phyloP scores from a whole-genome alignment of 2,797 vertebrate species.

The Enteromius thamalakanensis region DNA sequence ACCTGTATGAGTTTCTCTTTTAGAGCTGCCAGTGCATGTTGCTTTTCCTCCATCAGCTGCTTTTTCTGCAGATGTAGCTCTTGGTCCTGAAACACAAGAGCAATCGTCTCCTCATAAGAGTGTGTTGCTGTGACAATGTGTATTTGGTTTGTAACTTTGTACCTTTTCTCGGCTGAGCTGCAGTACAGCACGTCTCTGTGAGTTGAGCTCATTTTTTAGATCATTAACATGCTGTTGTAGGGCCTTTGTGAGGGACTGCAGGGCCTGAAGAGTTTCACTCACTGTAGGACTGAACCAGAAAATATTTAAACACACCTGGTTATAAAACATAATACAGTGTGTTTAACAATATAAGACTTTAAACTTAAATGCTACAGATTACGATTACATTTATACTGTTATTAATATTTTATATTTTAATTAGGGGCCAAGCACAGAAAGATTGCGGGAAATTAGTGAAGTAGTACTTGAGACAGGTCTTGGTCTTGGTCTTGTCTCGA shows the following conservation, averaged over 20 bases:
- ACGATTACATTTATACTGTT: no score
- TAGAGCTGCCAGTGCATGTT: slow-evolving; percentile 67
- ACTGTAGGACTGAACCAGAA: slow-evolving; percentile 61
- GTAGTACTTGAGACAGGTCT: no score
- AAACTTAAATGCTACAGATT: no score
- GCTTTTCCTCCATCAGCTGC: slow-evolving; percentile 68
- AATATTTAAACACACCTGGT: not conserved
- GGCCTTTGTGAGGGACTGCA: slow-evolving; percentile 69
- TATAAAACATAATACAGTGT: not conserved
- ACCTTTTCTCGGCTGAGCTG: slow-evolving; percentile 74
- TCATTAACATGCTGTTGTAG: slow-evolving; percentile 65
- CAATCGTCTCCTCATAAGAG: not conserved
- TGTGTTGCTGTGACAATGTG: not conserved
- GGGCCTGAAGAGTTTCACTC: slow-evolving; percentile 59
- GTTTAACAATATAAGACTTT: no score
- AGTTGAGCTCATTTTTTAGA: slow-evolving; percentile 69
- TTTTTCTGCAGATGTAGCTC: slow-evolving; percentile 71
- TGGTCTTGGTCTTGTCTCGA: no score
- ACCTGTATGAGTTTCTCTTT: slow-evolving; percentile 75
- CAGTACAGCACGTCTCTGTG: slow-evolving; percentile 62
- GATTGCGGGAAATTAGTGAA: no score
- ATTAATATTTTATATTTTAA: not conserved
- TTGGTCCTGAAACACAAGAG: slow-evolving; percentile 67
- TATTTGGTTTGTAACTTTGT: not conserved
- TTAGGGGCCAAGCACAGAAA: no score